These are phyloP conservation scores for Mycteria americana DNA, from an alignment of 2,797 vertebrate species.

Conservation along the genomic window DNA sequence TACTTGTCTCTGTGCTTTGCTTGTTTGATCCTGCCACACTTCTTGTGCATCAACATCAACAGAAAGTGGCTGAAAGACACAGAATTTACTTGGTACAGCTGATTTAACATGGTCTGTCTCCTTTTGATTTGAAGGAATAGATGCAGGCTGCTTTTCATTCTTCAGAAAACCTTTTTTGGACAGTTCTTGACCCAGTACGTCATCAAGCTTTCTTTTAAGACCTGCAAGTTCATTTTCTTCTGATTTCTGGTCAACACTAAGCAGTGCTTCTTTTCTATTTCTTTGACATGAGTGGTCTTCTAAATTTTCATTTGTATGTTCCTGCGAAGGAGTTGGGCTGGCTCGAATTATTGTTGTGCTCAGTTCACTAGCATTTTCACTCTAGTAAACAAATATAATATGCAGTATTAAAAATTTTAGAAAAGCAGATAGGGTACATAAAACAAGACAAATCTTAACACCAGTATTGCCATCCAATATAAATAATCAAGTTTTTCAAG, in stretches of 20 bases:
- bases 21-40: neutral
- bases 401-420: neutral
- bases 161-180: neutral
- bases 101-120: slow-evolving; percentile 1
- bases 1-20: neutral
- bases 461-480: neutral
- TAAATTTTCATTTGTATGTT: slow-evolving; percentile 52
- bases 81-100: neutral
- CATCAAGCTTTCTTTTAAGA: neutral
- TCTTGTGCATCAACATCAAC: neutral
- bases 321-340: slow-evolving; percentile 83
- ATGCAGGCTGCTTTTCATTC: neutral
- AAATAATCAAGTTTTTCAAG: neutral
- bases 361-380: slow-evolving; percentile 78
- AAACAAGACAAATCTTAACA: neutral
- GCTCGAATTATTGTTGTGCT: slow-evolving; percentile 91
- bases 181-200: neutral
- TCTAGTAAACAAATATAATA: slow-evolving; percentile 68
- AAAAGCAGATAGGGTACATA: neutral
- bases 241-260: neutral
- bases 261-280: neutral
- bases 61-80: neutral
- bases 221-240: neutral
- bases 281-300: slow-evolving; percentile 7
- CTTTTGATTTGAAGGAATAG: neutral